Evolutionary conservation across 2,888 invertebrate genomes (phyloP).

Genomic region (Mesorhabditis spiculigera): DNA sequence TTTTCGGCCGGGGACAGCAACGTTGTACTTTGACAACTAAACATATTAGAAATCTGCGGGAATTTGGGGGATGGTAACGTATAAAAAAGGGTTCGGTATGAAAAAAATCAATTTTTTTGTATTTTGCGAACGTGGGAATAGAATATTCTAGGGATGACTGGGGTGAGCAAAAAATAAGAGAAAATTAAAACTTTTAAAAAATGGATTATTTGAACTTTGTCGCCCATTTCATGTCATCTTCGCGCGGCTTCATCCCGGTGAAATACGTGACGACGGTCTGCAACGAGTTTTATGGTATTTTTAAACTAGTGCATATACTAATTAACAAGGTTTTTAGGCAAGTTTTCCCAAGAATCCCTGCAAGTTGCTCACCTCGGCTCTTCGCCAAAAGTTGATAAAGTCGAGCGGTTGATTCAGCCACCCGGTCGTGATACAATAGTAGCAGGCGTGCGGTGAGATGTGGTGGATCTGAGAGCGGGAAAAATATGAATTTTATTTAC

Average conservation of each 20-base stretch:
- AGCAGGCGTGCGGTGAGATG: conserved; percentile 93
- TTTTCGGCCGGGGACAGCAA: too few species aligned
- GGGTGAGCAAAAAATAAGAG: not conserved
- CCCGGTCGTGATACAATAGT: conserved; percentile 96
- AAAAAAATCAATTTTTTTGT: too few species aligned
- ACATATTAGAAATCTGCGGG: too few species aligned
- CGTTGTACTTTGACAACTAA: too few species aligned
- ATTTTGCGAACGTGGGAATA: too few species aligned
- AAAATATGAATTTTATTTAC: not conserved
- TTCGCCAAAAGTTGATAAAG: conserved; percentile 81
- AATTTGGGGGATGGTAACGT: too few species aligned
- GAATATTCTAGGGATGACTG: too few species aligned
- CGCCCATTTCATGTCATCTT: conserved; percentile 95
- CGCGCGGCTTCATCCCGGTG: conserved; percentile 70
- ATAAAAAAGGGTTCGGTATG: too few species aligned
- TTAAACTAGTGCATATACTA: too few species aligned
- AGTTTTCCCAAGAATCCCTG: too few species aligned
- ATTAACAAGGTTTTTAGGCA: too few species aligned
- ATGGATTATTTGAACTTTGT: conserved; percentile 67
- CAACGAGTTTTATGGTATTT: too few species aligned
- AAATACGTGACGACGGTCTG: conserved; percentile 23
- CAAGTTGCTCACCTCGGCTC: conserved; percentile 67
- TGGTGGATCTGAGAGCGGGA: conserved; percentile 44
- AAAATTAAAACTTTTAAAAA: not conserved
- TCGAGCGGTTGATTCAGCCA: conserved; percentile 98